A percentile compares a stretch with the other conserved stretches of the same genome.
These are phyloP conservation scores for Drosophila helvetica DNA, from an alignment of 2,888 invertebrate genomes.

Conservation along the genomic window DNA sequence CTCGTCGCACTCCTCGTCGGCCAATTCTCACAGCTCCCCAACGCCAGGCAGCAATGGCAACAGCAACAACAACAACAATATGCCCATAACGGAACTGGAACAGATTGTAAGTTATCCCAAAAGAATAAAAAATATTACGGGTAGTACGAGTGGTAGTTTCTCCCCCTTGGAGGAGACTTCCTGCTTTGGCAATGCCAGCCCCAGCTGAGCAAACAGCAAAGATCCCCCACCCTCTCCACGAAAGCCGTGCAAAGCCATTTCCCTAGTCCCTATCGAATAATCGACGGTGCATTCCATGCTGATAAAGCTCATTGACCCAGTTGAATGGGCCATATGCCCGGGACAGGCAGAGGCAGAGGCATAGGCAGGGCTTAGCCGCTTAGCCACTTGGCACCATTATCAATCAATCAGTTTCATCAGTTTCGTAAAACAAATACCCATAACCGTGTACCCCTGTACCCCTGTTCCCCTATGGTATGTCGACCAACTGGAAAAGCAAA, in stretches of 20 bases:
- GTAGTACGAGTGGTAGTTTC: no score
- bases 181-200: conserved; percentile 54
- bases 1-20: conserved; percentile 75
- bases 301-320: conserved; percentile 73
- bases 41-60: conserved; percentile 83
- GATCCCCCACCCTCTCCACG: conserved; percentile 3
- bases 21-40: conserved; percentile 80
- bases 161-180: conserved; percentile 39
- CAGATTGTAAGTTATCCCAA: conserved; percentile 87
- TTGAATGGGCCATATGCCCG: conserved; percentile 41
- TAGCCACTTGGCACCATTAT: conserved; percentile 51
- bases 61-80: conserved; percentile 81
- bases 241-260: conserved; percentile 17
- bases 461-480: conserved; percentile 9
- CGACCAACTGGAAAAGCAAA: conserved; percentile 41
- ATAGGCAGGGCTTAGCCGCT: conserved; percentile 51
- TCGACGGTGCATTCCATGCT: conserved; percentile 29
- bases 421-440: conserved; percentile 50
- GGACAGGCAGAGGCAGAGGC: no score
- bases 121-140: not conserved
- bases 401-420: conserved; percentile 64
- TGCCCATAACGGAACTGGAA: conserved; percentile 88
- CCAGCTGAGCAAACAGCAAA: conserved; percentile 65
- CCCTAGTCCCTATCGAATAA: conserved; percentile 9
- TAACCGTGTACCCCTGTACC: not conserved